Evolutionary conservation across 2,113 vertebrate species (phyloP), one percentile per base, ranked within the genome.

Genomic region (Butorides virescens): DNA sequence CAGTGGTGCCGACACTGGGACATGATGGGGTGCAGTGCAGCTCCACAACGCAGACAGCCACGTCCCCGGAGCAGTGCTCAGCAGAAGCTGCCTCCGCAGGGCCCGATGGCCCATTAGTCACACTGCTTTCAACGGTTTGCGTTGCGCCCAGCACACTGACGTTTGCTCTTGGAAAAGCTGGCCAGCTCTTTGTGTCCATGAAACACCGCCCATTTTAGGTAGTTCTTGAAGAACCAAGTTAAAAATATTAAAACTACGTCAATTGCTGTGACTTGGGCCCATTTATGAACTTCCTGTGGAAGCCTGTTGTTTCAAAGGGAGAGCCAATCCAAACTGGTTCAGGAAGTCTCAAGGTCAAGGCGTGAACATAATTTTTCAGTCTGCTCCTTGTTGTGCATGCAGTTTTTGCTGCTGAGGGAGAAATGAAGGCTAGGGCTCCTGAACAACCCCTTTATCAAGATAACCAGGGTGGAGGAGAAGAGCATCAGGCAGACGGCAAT

Each of bases 241-340:
- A 95, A 97, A 97, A 97, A 97, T 96, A 96, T 37, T 88, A 72
- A 76, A 93, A 95, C 91, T 91, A 92, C 67, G 71, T 93, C 95
- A 96, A 61, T 62, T 95, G 86, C 93, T 97, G 80, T 97, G 97
- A 96, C 93, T 97, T 68, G 94, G 74, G 76, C 80, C 92, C 93
- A 94, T 96, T 96, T 96, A 76, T 96, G 94, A 91, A 96, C 96
- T 97, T 97, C 95, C 96, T 65, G 47, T 94, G 87, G 83, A 95
- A 94, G 86, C 63, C 73, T 92, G 93, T 83, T 92, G 72, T 94
- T 96, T 93, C 91, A 50, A 89, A 67, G 74, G 53, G 86, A 96
- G 63, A 95, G 96, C 95, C 94, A 96, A 97, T 95, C 88, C 91
- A 96, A 96, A 97, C 92, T 91, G 91, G 66, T 96, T 97, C 96